Evolutionary conservation across 2,797 vertebrate genomes (phyloP).

Genomic region (Sebastolobus alascanus): DNA sequence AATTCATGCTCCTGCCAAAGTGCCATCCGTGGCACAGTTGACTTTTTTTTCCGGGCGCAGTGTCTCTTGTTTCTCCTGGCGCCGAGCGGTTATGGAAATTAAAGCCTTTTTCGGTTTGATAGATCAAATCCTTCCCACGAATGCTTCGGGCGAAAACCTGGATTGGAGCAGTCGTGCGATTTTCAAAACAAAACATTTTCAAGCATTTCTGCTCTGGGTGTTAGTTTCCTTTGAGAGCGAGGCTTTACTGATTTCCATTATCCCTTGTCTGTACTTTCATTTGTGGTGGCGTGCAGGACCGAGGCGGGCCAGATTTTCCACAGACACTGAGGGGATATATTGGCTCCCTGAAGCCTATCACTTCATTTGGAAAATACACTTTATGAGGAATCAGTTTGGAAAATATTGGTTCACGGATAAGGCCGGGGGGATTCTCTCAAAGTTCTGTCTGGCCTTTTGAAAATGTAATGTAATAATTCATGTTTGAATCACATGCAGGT

Average conservation of each 20-base stretch:
- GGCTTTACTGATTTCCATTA: constrained; percentile 73
- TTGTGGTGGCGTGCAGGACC: constrained; percentile 64
- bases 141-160: constrained; percentile 69
- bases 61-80: constrained; percentile 81
- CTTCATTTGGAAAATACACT: constrained; percentile 80
- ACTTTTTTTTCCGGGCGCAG: constrained; percentile 55
- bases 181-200: constrained; percentile 78
- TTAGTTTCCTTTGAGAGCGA: constrained; percentile 71
- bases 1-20: constrained; percentile 52
- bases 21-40: constrained; percentile 60
- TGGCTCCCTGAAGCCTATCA: constrained; percentile 75
- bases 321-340: constrained; percentile 69
- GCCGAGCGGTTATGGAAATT: constrained; percentile 80
- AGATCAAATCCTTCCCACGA: constrained; percentile 74
- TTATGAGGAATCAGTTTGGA: constrained; percentile 71
- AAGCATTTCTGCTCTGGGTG: constrained; percentile 71
- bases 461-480: constrained; percentile 65
- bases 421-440: constrained; percentile 49
- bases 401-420: constrained; percentile 65
- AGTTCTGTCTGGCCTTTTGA: constrained; percentile 40
- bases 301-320: constrained; percentile 72
- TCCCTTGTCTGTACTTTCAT: constrained; percentile 72
- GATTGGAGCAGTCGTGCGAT: constrained; percentile 67
- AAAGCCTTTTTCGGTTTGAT: constrained; percentile 81
- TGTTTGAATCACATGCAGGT: constrained; percentile 65